These are phyloP conservation scores for Microctenopoma steveboyesi DNA, from an alignment of 2,797 vertebrate genomes.

Conservation along the genomic window DNA sequence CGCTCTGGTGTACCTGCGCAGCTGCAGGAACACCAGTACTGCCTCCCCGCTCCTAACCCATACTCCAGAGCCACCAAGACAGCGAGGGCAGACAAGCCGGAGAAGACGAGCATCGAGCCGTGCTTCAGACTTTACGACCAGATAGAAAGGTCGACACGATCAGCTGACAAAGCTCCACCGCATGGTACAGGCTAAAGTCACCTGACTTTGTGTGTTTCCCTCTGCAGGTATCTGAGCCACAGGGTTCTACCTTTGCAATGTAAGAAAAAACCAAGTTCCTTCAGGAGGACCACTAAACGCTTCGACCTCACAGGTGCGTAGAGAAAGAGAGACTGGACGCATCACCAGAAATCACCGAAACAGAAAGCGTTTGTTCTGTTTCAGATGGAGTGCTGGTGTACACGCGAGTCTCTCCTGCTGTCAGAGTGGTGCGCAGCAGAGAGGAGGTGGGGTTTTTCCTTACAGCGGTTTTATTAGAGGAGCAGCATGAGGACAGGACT, in stretches of 20 bases:
- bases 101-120: conserved; percentile 29
- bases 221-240: conserved; percentile 67
- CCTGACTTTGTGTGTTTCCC: too few relatives aligned
- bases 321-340: neutral
- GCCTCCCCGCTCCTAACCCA: conserved; percentile 35
- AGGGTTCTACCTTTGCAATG: conserved; percentile 54
- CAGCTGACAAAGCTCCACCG: rapidly evolving
- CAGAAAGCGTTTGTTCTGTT: conserved; percentile 15
- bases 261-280: conserved; percentile 42
- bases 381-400: conserved; percentile 75
- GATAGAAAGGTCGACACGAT: conserved; percentile 52
- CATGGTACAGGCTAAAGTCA: rapidly evolving
- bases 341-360: neutral
- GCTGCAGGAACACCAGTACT: conserved; percentile 71
- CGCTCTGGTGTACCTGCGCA: neutral
- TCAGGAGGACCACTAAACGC: conserved; percentile 65
- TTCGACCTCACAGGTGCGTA: conserved; percentile 60
- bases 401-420: conserved; percentile 54
- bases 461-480: neutral
- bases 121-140: conserved; percentile 59
- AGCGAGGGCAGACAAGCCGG: neutral
- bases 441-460: conserved; percentile 53
- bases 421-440: conserved; percentile 72
- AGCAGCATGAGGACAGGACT: too few relatives aligned
- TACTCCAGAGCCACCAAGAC: conserved; percentile 22